Conservation (phyloP, 2,797 vertebrate genomes). For the Enteromius afrohamiltoni region DNA sequence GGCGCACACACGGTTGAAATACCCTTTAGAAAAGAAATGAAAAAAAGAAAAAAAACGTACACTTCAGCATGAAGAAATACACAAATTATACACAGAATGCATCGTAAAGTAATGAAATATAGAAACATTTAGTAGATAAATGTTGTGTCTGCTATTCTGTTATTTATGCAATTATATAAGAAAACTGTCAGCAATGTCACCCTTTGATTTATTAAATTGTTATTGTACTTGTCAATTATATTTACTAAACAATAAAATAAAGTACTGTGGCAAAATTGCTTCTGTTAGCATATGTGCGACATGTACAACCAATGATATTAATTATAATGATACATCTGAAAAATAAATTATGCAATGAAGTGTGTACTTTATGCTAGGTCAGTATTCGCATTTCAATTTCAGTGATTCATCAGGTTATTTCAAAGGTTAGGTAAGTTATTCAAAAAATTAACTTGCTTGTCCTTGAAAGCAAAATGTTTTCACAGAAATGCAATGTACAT, state of each 20-base stretch:
- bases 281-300: not conserved
- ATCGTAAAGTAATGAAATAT: not conserved
- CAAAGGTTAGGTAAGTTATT: not conserved
- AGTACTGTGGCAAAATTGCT: not conserved
- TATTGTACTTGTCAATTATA: not conserved
- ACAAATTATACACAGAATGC: not conserved
- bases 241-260: not conserved
- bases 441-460: not conserved
- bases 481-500: no score
- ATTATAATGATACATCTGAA: not conserved
- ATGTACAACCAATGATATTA: not conserved
- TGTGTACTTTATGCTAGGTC: not conserved
- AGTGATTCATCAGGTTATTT: not conserved
- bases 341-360: not conserved
- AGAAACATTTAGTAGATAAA: not conserved
- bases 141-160: not conserved
- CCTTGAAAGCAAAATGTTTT: not conserved
- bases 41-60: not conserved
- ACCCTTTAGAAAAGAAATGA: no score
- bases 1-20: conserved; percentile 59
- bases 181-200: not conserved
- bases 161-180: not conserved
- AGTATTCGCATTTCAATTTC: not conserved
- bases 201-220: not conserved
- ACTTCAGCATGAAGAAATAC: not conserved